Conservation (phyloP, 30 jellyfish, hydroid and myxozoan genomes). For the Cassiopea andromeda region DNA sequence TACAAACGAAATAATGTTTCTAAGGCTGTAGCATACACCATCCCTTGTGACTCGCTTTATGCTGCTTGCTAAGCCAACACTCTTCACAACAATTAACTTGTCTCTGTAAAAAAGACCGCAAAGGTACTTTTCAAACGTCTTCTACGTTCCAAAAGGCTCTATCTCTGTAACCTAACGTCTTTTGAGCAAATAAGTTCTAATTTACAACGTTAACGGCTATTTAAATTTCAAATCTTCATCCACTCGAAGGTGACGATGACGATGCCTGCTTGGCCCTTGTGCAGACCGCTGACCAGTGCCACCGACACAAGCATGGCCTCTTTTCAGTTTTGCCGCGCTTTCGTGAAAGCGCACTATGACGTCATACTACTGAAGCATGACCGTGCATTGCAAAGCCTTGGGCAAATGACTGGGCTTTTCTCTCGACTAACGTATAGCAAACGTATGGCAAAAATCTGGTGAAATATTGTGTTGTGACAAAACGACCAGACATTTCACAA, state of each 20-base stretch:
- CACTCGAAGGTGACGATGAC: conserved; percentile 38
- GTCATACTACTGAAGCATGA: background rate
- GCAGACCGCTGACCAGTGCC: conserved; percentile 51
- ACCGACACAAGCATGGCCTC: conserved; percentile 1
- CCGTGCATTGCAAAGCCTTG: background rate
- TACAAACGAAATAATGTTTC: background rate
- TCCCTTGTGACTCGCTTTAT: conserved; percentile 15
- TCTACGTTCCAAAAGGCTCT: background rate
- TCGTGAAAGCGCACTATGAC: background rate
- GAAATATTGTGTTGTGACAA: too few species aligned
- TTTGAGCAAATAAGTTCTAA: background rate
- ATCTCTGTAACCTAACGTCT: background rate
- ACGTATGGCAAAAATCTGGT: too few species aligned
- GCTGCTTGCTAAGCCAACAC: background rate
- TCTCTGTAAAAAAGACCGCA: background rate
- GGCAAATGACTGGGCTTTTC: too few species aligned
- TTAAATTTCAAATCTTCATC: background rate
- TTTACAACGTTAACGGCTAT: background rate
- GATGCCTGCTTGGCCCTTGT: conserved; percentile 64
- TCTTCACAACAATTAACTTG: background rate
- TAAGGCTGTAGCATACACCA: conserved; percentile 8
- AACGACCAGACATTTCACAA: too few species aligned
- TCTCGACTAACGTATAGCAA: too few species aligned
- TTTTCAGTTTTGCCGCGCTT: conserved; percentile 9
- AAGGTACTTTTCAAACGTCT: too few species aligned